Evolutionary conservation across 2,113 vertebrate genomes (phyloP).

Genomic region (Peucedramus taeniatus): DNA sequence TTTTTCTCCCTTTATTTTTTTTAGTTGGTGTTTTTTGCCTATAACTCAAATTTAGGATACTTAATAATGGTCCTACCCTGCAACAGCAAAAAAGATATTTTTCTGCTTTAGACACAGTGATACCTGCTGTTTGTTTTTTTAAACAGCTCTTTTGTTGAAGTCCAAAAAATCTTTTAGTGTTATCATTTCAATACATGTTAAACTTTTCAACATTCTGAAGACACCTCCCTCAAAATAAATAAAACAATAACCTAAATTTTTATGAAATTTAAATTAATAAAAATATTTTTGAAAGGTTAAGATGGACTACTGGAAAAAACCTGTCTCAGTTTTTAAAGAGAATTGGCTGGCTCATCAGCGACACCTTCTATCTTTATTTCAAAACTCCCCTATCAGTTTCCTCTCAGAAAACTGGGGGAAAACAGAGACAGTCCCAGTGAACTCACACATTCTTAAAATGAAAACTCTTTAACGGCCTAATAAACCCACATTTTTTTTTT

Average conservation of each 20-base stretch:
- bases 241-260: not conserved
- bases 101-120: not conserved
- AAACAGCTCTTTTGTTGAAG: not conserved
- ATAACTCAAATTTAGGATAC: not conserved
- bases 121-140: not conserved
- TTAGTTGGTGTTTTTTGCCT: not conserved
- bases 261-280: not conserved
- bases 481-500: not conserved
- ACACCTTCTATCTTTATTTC: not conserved
- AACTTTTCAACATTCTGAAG: not conserved
- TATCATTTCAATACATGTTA: not conserved
- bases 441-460: not conserved
- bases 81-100: not conserved
- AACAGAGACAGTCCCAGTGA: not conserved
- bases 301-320: not conserved
- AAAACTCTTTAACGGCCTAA: not conserved
- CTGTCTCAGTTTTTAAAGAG: not conserved
- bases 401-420: not conserved
- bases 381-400: not conserved
- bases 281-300: not conserved
- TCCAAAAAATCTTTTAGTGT: not conserved
- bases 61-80: not conserved
- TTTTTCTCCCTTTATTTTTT: not conserved
- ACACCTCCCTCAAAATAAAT: not conserved
- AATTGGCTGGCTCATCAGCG: not conserved